Evolutionary conservation across 2,113 vertebrate species (phyloP).

Genomic region (Alaudala cheleensis): DNA sequence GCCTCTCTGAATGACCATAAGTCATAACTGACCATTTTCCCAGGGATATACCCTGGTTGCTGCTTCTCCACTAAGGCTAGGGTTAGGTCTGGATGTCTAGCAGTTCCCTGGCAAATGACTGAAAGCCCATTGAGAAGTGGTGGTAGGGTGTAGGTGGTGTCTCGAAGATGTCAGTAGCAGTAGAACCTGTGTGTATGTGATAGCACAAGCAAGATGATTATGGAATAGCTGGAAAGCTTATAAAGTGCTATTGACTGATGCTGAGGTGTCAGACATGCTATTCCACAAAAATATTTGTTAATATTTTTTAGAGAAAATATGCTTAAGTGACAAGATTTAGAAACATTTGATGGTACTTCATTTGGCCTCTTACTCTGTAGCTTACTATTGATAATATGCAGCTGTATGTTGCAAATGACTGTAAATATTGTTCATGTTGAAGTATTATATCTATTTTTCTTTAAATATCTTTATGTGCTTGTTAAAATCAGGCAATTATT

Average conservation of each 20-base stretch:
- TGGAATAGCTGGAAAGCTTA: neutral
- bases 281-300: neutral
- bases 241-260: neutral
- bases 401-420: neutral
- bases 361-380: neutral
- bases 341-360: neutral
- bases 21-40: neutral
- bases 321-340: neutral
- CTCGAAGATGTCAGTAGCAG: accelerated
- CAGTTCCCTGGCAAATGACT: neutral
- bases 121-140: neutral
- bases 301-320: neutral
- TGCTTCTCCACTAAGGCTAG: neutral
- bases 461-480: neutral
- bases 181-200: neutral
- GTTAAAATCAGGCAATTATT: neutral
- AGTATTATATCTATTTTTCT: neutral
- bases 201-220: neutral
- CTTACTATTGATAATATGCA: neutral
- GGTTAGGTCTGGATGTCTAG: neutral
- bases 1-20: neutral
- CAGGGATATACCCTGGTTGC: neutral
- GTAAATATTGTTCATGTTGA: neutral
- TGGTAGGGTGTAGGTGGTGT: neutral
- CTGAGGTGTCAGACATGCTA: neutral